phyloP scores from a whole-genome alignment of 2,113 vertebrate genomes.

The Peromyscus polionotus region DNA sequence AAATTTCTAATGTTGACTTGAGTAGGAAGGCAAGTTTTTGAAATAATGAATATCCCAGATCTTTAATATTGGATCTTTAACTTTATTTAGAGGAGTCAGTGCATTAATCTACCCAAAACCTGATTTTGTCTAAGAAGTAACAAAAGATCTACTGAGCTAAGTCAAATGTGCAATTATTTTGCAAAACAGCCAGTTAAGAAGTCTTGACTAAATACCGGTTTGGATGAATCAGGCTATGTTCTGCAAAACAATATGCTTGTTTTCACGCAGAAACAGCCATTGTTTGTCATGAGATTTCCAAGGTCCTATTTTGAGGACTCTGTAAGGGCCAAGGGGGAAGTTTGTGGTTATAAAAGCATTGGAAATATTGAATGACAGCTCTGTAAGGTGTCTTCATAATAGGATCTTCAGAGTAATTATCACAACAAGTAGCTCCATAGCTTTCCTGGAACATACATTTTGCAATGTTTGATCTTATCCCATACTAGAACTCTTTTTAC shows the following conservation, averaged over 20 bases:
- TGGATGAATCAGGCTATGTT: slow-evolving; percentile 50
- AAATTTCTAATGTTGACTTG: slow-evolving; percentile 30
- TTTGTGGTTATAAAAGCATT: slow-evolving; percentile 41
- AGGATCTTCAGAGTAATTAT: slow-evolving; percentile 30
- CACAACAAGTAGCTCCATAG: neutral
- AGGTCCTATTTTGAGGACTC: slow-evolving; percentile 15
- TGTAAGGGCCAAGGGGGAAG: neutral
- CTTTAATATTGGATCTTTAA: slow-evolving; percentile 49
- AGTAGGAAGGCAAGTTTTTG: slow-evolving; percentile 16
- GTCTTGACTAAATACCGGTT: slow-evolving; percentile 59
- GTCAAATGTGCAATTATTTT: slow-evolving; percentile 63
- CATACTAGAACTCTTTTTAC: neutral
- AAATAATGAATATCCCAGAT: slow-evolving; percentile 6
- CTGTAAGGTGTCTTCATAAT: slow-evolving; percentile 16
- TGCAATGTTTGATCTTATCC: slow-evolving; percentile 46
- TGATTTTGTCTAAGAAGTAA: slow-evolving; percentile 13
- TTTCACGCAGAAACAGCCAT: slow-evolving; percentile 5
- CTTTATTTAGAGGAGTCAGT: slow-evolving; percentile 40
- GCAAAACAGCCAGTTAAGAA: slow-evolving; percentile 58
- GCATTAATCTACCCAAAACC: slow-evolving; percentile 22
- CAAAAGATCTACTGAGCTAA: slow-evolving; percentile 51
- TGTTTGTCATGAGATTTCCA: slow-evolving; percentile 8
- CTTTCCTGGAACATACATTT: slow-evolving; percentile 7
- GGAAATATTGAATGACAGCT: slow-evolving; percentile 21
- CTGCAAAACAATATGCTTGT: slow-evolving; percentile 38